Percentiles rank a stretch among this genome's conserved stretches.
These are phyloP conservation scores for Hydropsyche betteni DNA, from an alignment of 2,888 invertebrate species.

Conservation along the genomic window DNA sequence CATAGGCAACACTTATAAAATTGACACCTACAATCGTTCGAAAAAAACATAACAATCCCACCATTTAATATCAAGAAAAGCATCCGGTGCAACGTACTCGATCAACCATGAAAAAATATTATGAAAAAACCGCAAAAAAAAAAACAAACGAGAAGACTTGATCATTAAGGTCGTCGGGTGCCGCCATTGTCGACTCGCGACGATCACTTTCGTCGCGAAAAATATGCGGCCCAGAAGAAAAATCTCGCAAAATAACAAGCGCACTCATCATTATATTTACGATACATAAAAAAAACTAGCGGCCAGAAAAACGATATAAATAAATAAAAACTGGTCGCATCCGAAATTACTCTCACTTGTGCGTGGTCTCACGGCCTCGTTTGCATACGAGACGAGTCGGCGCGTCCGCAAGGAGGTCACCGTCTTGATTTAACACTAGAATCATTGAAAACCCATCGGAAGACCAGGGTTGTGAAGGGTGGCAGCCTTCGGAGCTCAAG, in stretches of 20 bases:
- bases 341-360: constrained; percentile 37
- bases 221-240: constrained; percentile 17
- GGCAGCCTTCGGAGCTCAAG: no score
- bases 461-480: no score
- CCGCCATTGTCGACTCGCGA: constrained; percentile 11
- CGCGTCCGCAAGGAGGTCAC: constrained; percentile 33
- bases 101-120: not conserved
- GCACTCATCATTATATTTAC: no score
- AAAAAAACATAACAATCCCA: no score
- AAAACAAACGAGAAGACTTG: not conserved
- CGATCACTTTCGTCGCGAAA: constrained; percentile 35
- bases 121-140: not conserved
- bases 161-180: constrained; percentile 35
- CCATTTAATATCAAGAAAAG: no score
- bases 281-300: not conserved
- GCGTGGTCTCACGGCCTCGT: constrained; percentile 39
- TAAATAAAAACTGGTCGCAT: constrained; percentile 11
- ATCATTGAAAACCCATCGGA: no score
- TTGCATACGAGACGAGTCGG: constrained; percentile 28
- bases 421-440: constrained; percentile 9
- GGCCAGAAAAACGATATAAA: constrained; percentile 1
- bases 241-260: not conserved
- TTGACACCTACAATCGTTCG: no score
- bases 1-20: no score
- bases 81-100: constrained; percentile 19